Percentiles rank a stretch among this genome's conserved stretches.
phyloP scores from a whole-genome alignment of 1,140 invertebrate species.

The Drosophila grimshawi region DNA sequence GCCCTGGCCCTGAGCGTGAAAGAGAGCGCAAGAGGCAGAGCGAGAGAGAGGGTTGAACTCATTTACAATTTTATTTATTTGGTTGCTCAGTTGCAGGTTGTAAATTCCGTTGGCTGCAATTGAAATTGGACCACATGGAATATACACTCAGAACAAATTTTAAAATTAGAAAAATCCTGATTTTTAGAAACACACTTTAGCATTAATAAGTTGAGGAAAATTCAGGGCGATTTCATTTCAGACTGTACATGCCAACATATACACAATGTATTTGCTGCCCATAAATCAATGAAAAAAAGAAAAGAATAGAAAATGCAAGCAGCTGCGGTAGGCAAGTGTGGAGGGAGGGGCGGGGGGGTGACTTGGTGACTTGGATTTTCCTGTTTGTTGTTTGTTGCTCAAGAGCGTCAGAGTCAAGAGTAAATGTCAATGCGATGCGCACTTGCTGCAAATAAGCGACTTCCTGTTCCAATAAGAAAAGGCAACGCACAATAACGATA shows the following conservation, averaged over 20 bases:
- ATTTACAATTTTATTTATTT: constrained; percentile 68
- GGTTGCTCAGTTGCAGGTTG: constrained; percentile 35
- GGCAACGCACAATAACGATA: constrained; percentile 46
- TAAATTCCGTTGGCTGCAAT: constrained; percentile 53
- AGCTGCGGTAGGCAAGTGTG: constrained; percentile 11
- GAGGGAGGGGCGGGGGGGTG: constrained; percentile 2
- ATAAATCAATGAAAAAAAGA: constrained; percentile 48
- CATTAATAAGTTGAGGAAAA: too few species aligned
- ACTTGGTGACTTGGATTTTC: not conserved
- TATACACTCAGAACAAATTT: not conserved
- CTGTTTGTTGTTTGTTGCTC: constrained; percentile 1
- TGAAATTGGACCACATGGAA: constrained; percentile 55
- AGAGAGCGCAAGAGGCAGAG: not conserved
- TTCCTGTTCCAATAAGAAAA: constrained; percentile 81
- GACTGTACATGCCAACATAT: too few species aligned
- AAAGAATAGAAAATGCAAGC: constrained; percentile 21
- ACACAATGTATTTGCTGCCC: not conserved
- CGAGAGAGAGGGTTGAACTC: constrained; percentile 46
- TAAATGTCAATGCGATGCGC: constrained; percentile 79
- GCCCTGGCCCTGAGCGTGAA: constrained; percentile 10
- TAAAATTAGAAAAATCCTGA: not conserved
- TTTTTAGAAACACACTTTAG: not conserved
- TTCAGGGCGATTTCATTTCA: too few species aligned
- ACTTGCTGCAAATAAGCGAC: constrained; percentile 79
- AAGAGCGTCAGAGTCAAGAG: constrained; percentile 35